These are phyloP conservation scores for Stegodyphus mimosarum DNA, from an alignment of 1,140 invertebrate genomes.

Conservation along the genomic window DNA sequence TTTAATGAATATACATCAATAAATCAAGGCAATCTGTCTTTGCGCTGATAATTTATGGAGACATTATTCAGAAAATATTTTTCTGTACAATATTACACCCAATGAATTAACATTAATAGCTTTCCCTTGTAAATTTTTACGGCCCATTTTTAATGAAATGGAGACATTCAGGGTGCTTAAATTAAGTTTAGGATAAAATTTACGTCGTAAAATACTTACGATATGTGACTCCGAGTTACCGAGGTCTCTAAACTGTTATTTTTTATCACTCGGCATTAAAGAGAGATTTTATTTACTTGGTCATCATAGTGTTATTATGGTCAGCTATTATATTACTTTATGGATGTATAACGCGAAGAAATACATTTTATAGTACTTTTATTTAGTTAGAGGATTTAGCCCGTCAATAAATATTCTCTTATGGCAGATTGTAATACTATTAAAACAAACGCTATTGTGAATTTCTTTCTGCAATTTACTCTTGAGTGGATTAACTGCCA, in stretches of 20 bases:
- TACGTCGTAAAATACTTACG: slow-evolving; percentile 23
- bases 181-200: slow-evolving; percentile 8
- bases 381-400: slow-evolving; percentile 3
- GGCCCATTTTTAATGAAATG: slow-evolving; percentile 37
- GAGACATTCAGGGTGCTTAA: neutral
- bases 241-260: too few species aligned
- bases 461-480: too few species aligned
- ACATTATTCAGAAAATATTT: too few species aligned
- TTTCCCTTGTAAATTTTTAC: slow-evolving; percentile 9
- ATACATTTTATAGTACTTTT: neutral
- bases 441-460: neutral
- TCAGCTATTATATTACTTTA: neutral
- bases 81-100: neutral
- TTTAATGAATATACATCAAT: too few species aligned
- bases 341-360: neutral
- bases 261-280: too few species aligned
- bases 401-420: slow-evolving; percentile 12
- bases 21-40: too few species aligned
- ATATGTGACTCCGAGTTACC: neutral
- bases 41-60: too few species aligned
- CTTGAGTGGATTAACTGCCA: too few species aligned
- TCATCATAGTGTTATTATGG: slow-evolving; percentile 11
- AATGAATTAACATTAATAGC: slow-evolving; percentile 17
- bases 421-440: neutral
- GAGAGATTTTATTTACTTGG: slow-evolving; percentile 7